These are phyloP conservation scores for Aplysia californica DNA, from an alignment of 1,140 invertebrate genomes.

Conservation along the genomic window DNA sequence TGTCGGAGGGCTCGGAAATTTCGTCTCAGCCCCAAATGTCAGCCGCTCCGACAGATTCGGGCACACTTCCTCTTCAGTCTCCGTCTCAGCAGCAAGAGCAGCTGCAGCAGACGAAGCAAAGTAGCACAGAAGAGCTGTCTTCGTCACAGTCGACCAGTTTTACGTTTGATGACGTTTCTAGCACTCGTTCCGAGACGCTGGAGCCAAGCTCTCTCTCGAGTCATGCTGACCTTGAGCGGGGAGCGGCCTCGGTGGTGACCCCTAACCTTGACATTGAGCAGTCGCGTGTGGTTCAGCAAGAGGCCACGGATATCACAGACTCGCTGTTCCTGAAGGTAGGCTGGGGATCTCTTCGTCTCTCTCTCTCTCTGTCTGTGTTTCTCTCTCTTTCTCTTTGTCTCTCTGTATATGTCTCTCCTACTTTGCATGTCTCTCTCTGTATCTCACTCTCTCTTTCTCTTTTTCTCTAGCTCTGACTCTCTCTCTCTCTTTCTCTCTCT, in stretches of 20 bases:
- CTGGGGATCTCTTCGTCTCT: background rate
- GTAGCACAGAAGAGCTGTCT: background rate
- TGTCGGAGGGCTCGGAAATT: too few relatives aligned
- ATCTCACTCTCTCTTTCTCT: too few relatives aligned
- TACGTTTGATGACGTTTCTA: background rate
- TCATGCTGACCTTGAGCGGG: background rate
- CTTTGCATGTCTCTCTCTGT: too few relatives aligned
- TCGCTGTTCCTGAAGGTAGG: slow-evolving; percentile 16
- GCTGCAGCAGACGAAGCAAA: background rate
- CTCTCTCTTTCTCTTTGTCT: too few relatives aligned
- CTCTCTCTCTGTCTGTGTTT: too few relatives aligned
- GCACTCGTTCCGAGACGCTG: background rate
- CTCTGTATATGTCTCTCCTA: too few relatives aligned
- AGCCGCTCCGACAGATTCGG: too few relatives aligned
- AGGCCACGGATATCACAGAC: background rate
- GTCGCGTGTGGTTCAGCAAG: slow-evolving; percentile 15
- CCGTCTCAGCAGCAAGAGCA: too few relatives aligned
- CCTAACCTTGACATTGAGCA: slow-evolving; percentile 12
- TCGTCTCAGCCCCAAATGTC: too few relatives aligned
- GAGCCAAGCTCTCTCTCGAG: slow-evolving; percentile 22
- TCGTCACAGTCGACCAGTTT: background rate
- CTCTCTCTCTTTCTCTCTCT: too few relatives aligned
- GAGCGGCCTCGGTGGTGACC: background rate
- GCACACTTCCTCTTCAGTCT: background rate
- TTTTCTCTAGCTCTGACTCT: too few relatives aligned